Conservation (phyloP, 2,113 vertebrate species). For the Lepidothrix coronata region DNA sequence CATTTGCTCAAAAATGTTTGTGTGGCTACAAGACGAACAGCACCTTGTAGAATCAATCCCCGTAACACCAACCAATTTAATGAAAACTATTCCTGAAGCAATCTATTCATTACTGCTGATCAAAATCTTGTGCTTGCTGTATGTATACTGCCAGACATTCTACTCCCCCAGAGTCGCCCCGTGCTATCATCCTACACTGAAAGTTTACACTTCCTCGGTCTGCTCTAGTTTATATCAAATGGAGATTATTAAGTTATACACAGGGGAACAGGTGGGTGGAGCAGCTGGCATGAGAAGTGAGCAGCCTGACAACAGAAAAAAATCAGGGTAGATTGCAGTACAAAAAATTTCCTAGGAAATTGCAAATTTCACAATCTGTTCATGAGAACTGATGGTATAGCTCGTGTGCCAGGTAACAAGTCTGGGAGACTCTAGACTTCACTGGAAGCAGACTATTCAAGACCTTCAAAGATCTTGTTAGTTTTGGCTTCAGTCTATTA, state of each 20-base stretch:
- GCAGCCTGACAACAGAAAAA: conserved; percentile 72
- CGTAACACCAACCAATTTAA: neutral
- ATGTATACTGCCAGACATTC: conserved; percentile 53
- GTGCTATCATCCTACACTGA: conserved; percentile 52
- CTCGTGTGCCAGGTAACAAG: conserved; percentile 59
- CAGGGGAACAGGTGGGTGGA: conserved; percentile 71
- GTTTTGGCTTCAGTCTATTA: conserved; percentile 50
- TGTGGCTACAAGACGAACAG: neutral
- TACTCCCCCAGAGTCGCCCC: conserved; percentile 41
- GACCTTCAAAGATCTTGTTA: conserved; percentile 65
- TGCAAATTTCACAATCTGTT: conserved; percentile 70
- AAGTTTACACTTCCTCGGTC: conserved; percentile 54
- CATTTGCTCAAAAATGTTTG: neutral
- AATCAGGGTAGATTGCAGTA: conserved; percentile 51
- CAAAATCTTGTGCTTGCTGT: conserved; percentile 23
- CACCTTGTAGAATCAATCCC: neutral
- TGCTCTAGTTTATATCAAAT: conserved; percentile 71
- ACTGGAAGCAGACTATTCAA: conserved; percentile 43
- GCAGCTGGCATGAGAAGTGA: conserved; percentile 79
- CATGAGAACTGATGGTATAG: conserved; percentile 22
- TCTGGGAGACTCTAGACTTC: conserved; percentile 51
- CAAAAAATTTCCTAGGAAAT: conserved; percentile 67
- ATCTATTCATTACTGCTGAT: conserved; percentile 36
- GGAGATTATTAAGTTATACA: conserved; percentile 68
- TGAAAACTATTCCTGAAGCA: neutral